Conservation (phyloP, 1,140 invertebrate genomes). For the Tetranychus urticae region DNA sequence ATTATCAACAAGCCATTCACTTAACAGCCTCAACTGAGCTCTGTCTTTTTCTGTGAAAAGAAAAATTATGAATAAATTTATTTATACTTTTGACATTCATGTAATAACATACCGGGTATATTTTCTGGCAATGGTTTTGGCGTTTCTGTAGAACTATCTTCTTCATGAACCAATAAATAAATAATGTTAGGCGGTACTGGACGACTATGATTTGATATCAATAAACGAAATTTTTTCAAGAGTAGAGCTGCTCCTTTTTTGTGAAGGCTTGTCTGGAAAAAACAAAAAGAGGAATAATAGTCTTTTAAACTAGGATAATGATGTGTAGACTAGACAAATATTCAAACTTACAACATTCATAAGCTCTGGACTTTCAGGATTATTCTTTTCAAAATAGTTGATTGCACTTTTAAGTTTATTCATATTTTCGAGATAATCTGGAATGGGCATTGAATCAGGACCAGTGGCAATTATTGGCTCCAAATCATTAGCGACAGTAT, state of each 20-base stretch:
- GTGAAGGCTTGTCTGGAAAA: constrained; percentile 38
- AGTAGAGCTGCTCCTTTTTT: constrained; percentile 45
- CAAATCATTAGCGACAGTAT: constrained; percentile 62
- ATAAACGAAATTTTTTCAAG: constrained; percentile 61
- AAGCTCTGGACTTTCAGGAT: constrained; percentile 73
- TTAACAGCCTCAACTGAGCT: constrained; percentile 46
- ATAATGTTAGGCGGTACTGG: constrained; percentile 58
- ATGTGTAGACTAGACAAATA: not conserved
- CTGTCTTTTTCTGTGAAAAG: constrained; percentile 28
- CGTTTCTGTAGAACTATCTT: not conserved
- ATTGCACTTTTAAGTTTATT: constrained; percentile 61
- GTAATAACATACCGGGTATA: constrained; percentile 17
- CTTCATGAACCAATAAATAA: constrained; percentile 41
- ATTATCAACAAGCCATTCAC: constrained; percentile 56
- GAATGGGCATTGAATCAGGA: constrained; percentile 19
- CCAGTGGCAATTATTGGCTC: constrained; percentile 52
- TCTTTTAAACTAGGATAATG: not conserved
- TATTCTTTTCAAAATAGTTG: constrained; percentile 74
- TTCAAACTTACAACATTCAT: constrained; percentile 49
- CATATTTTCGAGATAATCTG: constrained; percentile 50
- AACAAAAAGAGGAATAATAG: constrained; percentile 1
- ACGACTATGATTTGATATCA: constrained; percentile 58
- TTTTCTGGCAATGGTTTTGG: constrained; percentile 5
- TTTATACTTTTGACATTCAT: no score
- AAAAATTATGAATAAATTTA: no score